Percentiles rank a stretch among this genome's conserved stretches.
Evolutionary conservation across 2,113 vertebrate genomes (phyloP).

Genomic region (Neoarius graeffei): DNA sequence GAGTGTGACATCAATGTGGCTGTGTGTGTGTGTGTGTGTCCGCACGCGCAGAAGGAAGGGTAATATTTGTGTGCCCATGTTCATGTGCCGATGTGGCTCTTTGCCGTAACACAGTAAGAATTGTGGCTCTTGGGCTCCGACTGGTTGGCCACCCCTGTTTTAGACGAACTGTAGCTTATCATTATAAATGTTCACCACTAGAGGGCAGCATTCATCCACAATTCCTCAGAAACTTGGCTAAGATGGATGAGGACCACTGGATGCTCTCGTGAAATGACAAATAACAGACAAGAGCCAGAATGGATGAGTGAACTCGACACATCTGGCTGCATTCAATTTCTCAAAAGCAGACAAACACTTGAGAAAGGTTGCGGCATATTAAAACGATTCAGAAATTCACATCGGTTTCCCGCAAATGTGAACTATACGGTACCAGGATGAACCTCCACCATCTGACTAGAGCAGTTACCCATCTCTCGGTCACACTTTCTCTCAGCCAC

Average conservation of each 20-base stretch:
- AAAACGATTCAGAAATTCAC: background rate
- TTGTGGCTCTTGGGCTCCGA: too few species aligned
- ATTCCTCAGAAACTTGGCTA: background rate
- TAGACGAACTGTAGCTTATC: background rate
- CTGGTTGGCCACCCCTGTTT: too few species aligned
- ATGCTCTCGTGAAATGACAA: background rate
- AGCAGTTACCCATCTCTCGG: background rate
- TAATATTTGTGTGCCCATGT: too few species aligned
- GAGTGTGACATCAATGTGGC: too few species aligned
- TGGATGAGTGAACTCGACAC: background rate
- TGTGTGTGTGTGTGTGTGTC: too few species aligned
- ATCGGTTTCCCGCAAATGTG: background rate
- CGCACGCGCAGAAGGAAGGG: too few species aligned
- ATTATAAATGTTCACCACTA: slow-evolving; percentile 15
- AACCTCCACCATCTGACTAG: background rate
- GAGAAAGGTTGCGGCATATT: background rate
- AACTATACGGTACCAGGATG: background rate
- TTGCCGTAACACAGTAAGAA: too few species aligned
- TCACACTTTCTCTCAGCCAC: background rate
- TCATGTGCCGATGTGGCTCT: too few species aligned
- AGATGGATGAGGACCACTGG: background rate
- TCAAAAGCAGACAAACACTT: background rate
- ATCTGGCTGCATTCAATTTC: background rate
- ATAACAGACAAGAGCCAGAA: background rate
- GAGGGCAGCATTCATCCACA: slow-evolving; percentile 31